phyloP scores from a whole-genome alignment of 1,140 invertebrate genomes.

The Hyles euphorbiae region DNA sequence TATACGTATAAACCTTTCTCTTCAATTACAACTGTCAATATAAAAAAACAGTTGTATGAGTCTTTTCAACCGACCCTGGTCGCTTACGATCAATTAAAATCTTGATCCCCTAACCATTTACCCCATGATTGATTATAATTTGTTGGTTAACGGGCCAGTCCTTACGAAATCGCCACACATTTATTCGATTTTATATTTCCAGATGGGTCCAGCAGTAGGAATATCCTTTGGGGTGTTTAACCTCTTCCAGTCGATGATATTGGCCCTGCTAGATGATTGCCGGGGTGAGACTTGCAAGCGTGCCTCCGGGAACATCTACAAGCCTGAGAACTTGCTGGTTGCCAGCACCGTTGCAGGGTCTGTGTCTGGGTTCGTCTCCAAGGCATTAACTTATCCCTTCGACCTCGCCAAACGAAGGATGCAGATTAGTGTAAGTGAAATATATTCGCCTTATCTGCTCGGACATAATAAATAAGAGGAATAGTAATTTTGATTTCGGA shows the following conservation, averaged over 20 bases:
- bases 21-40: too few relatives aligned
- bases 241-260: slow-evolving; percentile 39
- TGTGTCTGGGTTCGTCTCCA: slow-evolving; percentile 44
- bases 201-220: slow-evolving; percentile 56
- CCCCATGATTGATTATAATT: too few relatives aligned
- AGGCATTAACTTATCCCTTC: slow-evolving; percentile 53
- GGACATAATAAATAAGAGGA: too few relatives aligned
- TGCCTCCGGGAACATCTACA: slow-evolving; percentile 15
- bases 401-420: slow-evolving; percentile 54
- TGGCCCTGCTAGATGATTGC: slow-evolving; percentile 19
- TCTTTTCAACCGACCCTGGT: too few relatives aligned
- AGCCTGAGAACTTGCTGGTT: slow-evolving; percentile 35
- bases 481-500: too few relatives aligned
- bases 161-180: too few relatives aligned
- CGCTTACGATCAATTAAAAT: too few relatives aligned
- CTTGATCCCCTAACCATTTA: too few relatives aligned
- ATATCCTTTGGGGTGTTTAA: slow-evolving; percentile 53
- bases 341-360: slow-evolving; percentile 45
- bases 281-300: not conserved
- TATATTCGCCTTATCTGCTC: too few relatives aligned
- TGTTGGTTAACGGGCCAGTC: too few relatives aligned
- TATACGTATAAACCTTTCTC: too few relatives aligned
- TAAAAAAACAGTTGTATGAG: too few relatives aligned
- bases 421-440: slow-evolving; percentile 47
- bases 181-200: not conserved